Evolutionary conservation across 2,888 invertebrate species (phyloP).

Genomic region (Apoderus coryli): DNA sequence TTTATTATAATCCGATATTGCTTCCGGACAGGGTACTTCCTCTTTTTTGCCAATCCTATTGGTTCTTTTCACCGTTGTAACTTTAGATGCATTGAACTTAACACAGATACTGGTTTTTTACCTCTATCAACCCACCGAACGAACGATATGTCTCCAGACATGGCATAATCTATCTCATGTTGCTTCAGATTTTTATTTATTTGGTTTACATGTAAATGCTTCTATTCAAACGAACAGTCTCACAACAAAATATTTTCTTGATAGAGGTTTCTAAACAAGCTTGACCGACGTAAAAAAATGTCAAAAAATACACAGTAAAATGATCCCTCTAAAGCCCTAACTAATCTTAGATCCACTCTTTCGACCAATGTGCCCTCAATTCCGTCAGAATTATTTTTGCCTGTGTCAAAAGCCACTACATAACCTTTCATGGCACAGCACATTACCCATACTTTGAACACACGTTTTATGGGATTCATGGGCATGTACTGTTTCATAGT

Average conservation of each 20-base stretch:
- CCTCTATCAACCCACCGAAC: conserved; percentile 7
- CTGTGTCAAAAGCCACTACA: conserved; percentile 2
- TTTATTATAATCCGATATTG: conserved; percentile 7
- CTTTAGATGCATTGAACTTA: conserved; percentile 9
- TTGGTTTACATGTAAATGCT: conserved; percentile 2
- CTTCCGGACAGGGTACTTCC: conserved; percentile 5
- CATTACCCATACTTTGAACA: conserved; percentile 17
- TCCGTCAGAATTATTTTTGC: neutral
- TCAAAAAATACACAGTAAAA: conserved; percentile 8
- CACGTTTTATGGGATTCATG: conserved; percentile 15
- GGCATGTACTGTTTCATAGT: conserved; percentile 7
- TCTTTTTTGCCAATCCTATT: neutral
- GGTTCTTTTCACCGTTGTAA: conserved; percentile 4
- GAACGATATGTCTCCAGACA: conserved; percentile 5
- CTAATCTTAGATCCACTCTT: neutral
- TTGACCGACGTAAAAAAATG: conserved; percentile 3
- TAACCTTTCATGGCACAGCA: conserved; percentile 6
- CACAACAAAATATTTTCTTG: conserved; percentile 7
- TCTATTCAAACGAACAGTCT: conserved; percentile 6
- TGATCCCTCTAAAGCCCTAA: neutral
- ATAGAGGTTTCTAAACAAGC: conserved; percentile 5
- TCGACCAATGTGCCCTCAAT: neutral
- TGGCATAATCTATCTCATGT: conserved; percentile 5
- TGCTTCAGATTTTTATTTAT: conserved; percentile 7
- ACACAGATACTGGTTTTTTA: conserved; percentile 7